These are phyloP conservation scores for Oryzias curvinotus DNA, from an alignment of 2,113 vertebrate genomes.

Conservation along the genomic window DNA sequence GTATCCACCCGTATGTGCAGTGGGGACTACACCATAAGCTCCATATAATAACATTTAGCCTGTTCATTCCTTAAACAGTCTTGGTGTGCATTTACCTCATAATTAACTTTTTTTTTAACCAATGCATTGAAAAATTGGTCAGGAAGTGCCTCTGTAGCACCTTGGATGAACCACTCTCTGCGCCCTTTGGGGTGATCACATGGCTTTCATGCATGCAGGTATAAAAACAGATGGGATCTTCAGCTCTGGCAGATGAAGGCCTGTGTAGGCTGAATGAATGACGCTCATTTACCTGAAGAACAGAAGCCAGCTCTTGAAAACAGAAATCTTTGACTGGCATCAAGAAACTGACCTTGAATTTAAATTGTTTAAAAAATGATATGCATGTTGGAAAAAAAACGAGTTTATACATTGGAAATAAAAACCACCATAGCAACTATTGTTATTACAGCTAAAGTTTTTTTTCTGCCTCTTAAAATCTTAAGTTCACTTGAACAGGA, in stretches of 20 bases:
- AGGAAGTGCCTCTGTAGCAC: conserved; percentile 14
- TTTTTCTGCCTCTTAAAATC: too few relatives aligned
- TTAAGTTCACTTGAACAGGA: too few relatives aligned
- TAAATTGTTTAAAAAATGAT: not conserved
- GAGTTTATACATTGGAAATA: too few relatives aligned
- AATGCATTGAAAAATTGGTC: not conserved
- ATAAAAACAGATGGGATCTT: conserved; percentile 25
- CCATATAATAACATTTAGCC: not conserved
- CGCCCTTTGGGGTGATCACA: conserved; percentile 6
- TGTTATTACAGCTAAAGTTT: too few relatives aligned
- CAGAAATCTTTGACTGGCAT: conserved; percentile 15
- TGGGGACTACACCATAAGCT: not conserved
- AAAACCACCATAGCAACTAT: too few relatives aligned
- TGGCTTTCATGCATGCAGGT: conserved; percentile 20
- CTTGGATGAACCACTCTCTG: conserved; percentile 14
- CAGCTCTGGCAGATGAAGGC: conserved; percentile 23
- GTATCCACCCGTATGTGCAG: not conserved
- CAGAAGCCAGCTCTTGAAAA: conserved; percentile 12
- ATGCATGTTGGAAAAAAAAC: not conserved
- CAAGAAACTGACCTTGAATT: conserved; percentile 29
- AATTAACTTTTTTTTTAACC: too few relatives aligned
- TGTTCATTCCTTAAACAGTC: conserved; percentile 6
- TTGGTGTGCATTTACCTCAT: not conserved
- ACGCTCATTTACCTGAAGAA: conserved; percentile 36
- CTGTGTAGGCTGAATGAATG: conserved; percentile 36